Evolutionary conservation across 2,888 invertebrate genomes (phyloP).

Genomic region (Idaea biselata): DNA sequence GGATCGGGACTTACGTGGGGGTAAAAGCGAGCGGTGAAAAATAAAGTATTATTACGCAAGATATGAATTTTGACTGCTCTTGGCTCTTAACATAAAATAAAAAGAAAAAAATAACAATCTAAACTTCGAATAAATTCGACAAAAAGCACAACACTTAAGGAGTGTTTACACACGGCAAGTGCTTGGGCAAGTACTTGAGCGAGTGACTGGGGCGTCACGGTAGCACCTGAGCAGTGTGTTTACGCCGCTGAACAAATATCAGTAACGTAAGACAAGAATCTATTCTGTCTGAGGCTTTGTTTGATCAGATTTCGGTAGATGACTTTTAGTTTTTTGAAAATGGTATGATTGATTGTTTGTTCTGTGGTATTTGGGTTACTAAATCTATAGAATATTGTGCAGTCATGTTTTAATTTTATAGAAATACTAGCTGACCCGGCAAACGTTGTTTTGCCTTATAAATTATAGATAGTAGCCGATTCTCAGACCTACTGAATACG

Average conservation of each 20-base stretch:
- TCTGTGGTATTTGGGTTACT: conserved; percentile 1
- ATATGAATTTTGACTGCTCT: too few relatives aligned
- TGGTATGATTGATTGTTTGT: conserved; percentile 8
- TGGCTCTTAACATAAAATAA: not conserved
- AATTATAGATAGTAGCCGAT: too few relatives aligned
- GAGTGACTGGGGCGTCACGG: conserved; percentile 57
- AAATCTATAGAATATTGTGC: not conserved
- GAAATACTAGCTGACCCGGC: too few relatives aligned
- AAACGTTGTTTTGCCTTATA: too few relatives aligned
- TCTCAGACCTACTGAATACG: too few relatives aligned
- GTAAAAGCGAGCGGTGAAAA: too few relatives aligned
- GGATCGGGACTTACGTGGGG: too few relatives aligned
- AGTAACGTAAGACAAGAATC: conserved; percentile 41
- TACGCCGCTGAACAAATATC: conserved; percentile 61
- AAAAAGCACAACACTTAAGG: conserved; percentile 31
- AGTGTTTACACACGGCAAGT: conserved; percentile 57
- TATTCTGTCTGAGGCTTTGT: conserved; percentile 58
- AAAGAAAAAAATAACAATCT: not conserved
- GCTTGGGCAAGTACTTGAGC: conserved; percentile 51
- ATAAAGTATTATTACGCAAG: too few relatives aligned
- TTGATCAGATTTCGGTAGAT: conserved; percentile 35
- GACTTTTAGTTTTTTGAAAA: conserved; percentile 3
- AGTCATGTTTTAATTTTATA: not conserved
- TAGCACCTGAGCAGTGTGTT: conserved; percentile 64
- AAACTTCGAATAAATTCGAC: conserved; percentile 13